Evolutionary conservation across 2,888 invertebrate genomes (phyloP).

Genomic region (Cephus nigrinus): DNA sequence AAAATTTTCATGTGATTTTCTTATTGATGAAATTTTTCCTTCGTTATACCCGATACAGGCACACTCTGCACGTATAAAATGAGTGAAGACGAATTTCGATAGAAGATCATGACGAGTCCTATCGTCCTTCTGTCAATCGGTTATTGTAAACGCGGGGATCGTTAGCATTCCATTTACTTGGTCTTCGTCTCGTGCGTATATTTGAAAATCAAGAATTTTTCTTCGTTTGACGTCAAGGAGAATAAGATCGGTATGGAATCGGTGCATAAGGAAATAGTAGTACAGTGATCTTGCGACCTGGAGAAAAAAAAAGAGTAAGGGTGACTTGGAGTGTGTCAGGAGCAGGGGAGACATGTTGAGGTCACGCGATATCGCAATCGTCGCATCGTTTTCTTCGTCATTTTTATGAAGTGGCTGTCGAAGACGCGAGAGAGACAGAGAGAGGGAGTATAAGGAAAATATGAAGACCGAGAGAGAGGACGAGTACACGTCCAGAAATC

Average conservation of each 20-base stretch:
- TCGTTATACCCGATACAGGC: not conserved
- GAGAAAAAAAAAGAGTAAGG: not conserved
- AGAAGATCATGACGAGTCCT: not conserved
- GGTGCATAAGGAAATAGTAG: not conserved
- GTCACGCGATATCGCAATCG: not conserved
- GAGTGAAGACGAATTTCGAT: not conserved
- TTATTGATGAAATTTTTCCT: not conserved
- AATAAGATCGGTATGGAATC: not conserved
- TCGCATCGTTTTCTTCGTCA: not conserved
- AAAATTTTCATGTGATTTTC: too few species aligned
- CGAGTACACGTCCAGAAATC: not conserved
- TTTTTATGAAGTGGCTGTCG: not conserved
- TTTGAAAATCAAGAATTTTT: too few species aligned
- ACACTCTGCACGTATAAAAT: not conserved
- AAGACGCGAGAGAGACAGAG: not conserved
- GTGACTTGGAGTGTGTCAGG: not conserved
- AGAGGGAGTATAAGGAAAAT: not conserved
- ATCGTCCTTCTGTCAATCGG: not conserved
- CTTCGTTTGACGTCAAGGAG: too few species aligned
- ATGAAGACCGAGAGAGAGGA: not conserved
- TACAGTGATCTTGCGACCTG: accelerated
- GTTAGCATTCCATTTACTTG: too few species aligned
- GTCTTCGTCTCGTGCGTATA: too few species aligned
- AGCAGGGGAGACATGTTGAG: not conserved
- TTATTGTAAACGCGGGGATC: too few species aligned